Base-by-base conservation (phyloP, 2,888 invertebrate genomes). In the Antheraea assamensis region DNA sequence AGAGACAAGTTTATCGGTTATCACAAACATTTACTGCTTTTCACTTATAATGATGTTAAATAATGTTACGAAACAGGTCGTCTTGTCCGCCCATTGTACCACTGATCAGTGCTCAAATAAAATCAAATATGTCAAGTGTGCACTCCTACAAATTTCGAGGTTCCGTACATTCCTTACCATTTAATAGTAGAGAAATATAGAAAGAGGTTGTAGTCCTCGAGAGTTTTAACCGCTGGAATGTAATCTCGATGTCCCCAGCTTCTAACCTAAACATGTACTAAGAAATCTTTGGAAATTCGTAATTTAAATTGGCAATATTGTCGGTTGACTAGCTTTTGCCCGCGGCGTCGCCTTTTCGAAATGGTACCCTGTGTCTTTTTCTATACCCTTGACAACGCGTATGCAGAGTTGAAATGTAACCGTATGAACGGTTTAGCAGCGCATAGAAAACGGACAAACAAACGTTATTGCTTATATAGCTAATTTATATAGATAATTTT, bases 1-100 rank as follows among this genome's bases (percentile, higher is more conserved):
- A 68, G 24, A 35, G 7, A n/a, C n/a, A 21, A 35, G 35, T 21
- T n/a, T 77, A 75, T 71, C 75, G 75, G 79, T 75, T 10, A 74
- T 76, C 81, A 88, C 86, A 90, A 94, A 94, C 93, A 92, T 86
- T 94, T 93, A 93, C 84, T 78, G 85, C 88, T 90, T 91, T 92
- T 91, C 91, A 93, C 89, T 92, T 94, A 94, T 94, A 94, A 94
- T 94, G 94, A 94, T 94, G 93, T 94, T 93, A 91, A 92, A 91
- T 42, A 92, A 93, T 88, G 92, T 93, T 89, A 90, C 93, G 87
- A 91, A 93, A 94, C 92, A 92, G 91, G 83, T 89, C 85, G 87
- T 88, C 90, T 87, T 94, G 93, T 94, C 93, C 92, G 90, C 92
- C 93, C 92, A 94, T 94, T 94, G 93, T 94, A 92, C 84, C 81